Conservation (phyloP, 2,888 invertebrate genomes). For the Eucera pruinosa region DNA sequence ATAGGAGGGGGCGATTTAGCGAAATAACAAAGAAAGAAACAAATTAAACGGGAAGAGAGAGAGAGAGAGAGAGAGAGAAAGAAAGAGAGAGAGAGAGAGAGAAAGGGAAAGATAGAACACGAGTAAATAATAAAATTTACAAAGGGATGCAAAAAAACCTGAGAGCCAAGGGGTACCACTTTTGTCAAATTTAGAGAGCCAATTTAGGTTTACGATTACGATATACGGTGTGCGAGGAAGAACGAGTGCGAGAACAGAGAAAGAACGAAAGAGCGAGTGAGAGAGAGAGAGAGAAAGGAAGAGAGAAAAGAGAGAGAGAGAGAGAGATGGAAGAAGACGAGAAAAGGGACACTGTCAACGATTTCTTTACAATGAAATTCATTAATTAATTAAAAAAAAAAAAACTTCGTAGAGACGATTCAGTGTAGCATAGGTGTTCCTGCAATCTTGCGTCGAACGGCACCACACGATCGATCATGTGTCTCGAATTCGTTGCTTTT, state of each 20-base stretch:
- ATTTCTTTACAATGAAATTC: conserved; percentile 68
- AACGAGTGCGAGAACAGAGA: conserved; percentile 11
- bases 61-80: background rate
- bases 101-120: too few relatives aligned
- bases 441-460: conserved; percentile 62
- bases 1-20: conserved; percentile 40
- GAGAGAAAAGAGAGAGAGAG: background rate
- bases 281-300: background rate
- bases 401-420: conserved; percentile 65
- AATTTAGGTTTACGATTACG: conserved; percentile 69
- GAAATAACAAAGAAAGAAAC: conserved; percentile 22
- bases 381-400: conserved; percentile 59
- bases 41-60: background rate
- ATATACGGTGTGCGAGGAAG: conserved; percentile 53
- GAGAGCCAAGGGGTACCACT: conserved; percentile 73
- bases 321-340: background rate
- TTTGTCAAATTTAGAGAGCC: conserved; percentile 75
- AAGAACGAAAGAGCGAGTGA: background rate
- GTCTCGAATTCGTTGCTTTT: conserved; percentile 40
- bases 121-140: conserved; percentile 34
- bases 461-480: conserved; percentile 35
- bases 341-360: conserved; percentile 40
- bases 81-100: conserved; percentile 1
- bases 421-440: conserved; percentile 69
- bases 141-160: conserved; percentile 38